A percentile compares a stretch with the other conserved stretches of the same genome.
Conservation (phyloP, 1,140 invertebrate species). For the Platyscapa corneri region DNA sequence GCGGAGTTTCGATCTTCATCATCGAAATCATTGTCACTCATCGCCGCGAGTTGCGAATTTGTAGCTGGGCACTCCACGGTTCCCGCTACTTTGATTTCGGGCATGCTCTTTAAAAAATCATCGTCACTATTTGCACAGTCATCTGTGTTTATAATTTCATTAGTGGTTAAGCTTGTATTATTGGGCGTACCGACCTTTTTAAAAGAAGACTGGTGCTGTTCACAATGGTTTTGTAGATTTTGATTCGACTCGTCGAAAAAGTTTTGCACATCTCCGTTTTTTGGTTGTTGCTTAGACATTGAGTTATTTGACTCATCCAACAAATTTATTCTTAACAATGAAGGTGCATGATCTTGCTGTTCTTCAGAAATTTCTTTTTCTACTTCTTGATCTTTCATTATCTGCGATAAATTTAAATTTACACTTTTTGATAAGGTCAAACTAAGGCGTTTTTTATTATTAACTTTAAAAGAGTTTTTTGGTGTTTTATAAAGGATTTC, state of each 20-base stretch:
- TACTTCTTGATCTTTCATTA: constrained; percentile 14
- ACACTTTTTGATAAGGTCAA: constrained; percentile 33
- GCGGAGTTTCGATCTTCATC: neutral
- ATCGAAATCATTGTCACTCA: constrained; percentile 23
- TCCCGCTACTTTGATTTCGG: constrained; percentile 59
- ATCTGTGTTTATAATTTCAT: neutral
- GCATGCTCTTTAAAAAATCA: constrained; percentile 60
- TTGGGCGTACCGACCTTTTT: neutral
- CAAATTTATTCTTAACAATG: neutral
- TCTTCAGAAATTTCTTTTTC: neutral
- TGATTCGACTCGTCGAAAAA: neutral
- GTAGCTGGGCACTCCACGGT: constrained; percentile 57
- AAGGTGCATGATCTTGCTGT: neutral
- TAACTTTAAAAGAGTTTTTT: neutral
- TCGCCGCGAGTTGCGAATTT: constrained; percentile 49
- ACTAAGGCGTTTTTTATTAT: constrained; percentile 35
- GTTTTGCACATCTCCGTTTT: neutral
- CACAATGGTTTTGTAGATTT: neutral
- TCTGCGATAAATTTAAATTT: constrained; percentile 14
- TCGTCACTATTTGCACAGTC: constrained; percentile 40
- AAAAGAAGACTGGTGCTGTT: neutral
- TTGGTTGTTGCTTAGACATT: neutral
- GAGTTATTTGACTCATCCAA: neutral
- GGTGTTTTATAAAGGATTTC: neutral
- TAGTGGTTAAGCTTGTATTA: neutral